Conservation (phyloP, 2,113 vertebrate species). For the Halichoeres trimaculatus region DNA sequence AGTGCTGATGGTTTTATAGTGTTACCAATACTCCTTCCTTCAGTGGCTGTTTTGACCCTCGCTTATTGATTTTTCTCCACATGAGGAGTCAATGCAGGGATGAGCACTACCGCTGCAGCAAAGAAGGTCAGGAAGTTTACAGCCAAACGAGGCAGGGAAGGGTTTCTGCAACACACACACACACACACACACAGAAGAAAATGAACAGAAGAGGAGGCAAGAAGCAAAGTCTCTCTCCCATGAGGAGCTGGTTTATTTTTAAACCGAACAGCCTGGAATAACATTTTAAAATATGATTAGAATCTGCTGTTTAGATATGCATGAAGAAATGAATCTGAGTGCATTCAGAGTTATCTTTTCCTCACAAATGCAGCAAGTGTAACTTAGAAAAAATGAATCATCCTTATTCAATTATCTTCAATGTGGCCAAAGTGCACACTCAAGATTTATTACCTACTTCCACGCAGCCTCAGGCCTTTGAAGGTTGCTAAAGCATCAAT, state of each 20-base stretch:
- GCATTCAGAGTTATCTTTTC: background rate
- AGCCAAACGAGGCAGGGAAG: conserved; percentile 47
- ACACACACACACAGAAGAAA: conserved; percentile 9
- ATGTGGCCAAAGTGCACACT: background rate
- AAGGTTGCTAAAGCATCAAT: background rate
- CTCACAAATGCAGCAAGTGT: background rate
- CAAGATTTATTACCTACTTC: conserved; percentile 7
- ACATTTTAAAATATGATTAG: conserved; percentile 20
- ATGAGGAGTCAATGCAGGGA: conserved; percentile 67
- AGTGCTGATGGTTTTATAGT: conserved; percentile 59
- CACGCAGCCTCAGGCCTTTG: background rate
- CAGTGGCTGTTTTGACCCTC: conserved; percentile 66
- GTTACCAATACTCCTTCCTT: conserved; percentile 62
- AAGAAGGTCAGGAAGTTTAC: conserved; percentile 75
- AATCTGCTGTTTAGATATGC: conserved; percentile 16
- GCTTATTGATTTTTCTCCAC: conserved; percentile 73
- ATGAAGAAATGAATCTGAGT: background rate
- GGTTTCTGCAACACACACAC: conserved; percentile 34
- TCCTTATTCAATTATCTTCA: background rate
- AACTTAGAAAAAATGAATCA: background rate
- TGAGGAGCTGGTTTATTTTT: conserved; percentile 44
- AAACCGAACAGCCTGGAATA: conserved; percentile 27
- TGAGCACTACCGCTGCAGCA: conserved; percentile 66
- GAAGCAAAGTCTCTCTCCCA: conserved; percentile 30
- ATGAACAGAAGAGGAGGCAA: conserved; percentile 20